A percentile compares a stretch with the other conserved stretches of the same genome.
Evolutionary conservation across 1,140 invertebrate species (phyloP).

Genomic region (Melanaphis sacchari): DNA sequence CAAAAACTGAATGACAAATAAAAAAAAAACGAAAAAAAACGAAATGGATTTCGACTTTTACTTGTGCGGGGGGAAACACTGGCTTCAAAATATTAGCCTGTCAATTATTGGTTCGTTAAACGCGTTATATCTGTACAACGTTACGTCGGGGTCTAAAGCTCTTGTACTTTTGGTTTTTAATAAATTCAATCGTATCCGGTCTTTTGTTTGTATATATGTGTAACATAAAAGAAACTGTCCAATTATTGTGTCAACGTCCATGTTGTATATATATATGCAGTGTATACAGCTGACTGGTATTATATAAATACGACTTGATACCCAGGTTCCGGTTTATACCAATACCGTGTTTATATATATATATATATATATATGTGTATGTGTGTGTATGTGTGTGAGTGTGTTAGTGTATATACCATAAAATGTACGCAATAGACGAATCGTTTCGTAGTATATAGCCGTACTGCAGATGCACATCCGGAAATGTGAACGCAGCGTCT

Average conservation of each 20-base stretch:
- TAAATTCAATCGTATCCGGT: neutral
- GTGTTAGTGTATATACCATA: too few species aligned
- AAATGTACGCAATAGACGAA: neutral
- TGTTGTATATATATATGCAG: neutral
- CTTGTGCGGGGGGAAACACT: neutral
- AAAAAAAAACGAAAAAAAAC: neutral
- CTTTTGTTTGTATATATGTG: neutral
- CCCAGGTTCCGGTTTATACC: neutral
- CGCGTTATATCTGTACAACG: neutral
- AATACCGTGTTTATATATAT: neutral
- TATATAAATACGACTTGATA: neutral
- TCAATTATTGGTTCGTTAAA: constrained; percentile 9
- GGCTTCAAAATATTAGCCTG: constrained; percentile 6
- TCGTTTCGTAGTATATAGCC: neutral
- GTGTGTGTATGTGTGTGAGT: too few species aligned
- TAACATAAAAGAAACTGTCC: neutral
- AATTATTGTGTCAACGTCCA: constrained; percentile 15
- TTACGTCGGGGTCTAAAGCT: neutral
- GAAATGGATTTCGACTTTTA: neutral
- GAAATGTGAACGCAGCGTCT: neutral
- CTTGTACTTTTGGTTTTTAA: neutral
- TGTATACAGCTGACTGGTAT: neutral
- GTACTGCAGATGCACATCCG: neutral
- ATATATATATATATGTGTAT: neutral
- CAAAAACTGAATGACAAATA: neutral